Evolutionary conservation across 2,797 vertebrate genomes (phyloP).

Genomic region (Eidolon dupreanum): DNA sequence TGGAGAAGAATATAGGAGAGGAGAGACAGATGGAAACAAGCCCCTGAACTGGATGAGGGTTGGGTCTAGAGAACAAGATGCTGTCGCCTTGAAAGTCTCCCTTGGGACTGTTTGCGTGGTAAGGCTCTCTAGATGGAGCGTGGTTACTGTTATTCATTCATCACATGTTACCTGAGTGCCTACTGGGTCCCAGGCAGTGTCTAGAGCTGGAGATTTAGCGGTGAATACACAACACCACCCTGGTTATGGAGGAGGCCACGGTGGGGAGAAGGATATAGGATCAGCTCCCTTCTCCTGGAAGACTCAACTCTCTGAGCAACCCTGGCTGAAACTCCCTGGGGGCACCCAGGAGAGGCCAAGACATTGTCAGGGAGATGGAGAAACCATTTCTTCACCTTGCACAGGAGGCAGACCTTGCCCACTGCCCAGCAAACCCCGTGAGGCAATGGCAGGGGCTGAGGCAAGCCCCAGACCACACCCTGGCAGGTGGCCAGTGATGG

Average conservation of each 20-base stretch:
- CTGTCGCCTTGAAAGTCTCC: not conserved
- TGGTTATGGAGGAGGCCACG: not conserved
- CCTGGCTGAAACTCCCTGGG: too few species aligned
- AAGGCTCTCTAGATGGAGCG: not conserved
- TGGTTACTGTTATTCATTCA: not conserved
- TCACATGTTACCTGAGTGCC: not conserved
- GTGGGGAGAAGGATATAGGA: not conserved
- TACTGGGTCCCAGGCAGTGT: not conserved
- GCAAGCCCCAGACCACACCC: not conserved
- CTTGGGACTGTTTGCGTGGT: not conserved
- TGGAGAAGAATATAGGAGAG: not conserved
- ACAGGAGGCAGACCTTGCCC: not conserved
- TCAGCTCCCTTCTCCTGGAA: not conserved
- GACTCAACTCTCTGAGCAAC: not conserved
- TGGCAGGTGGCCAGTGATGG: not conserved
- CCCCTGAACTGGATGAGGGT: not conserved
- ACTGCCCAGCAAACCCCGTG: not conserved
- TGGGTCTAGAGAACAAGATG: not conserved
- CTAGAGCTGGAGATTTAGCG: not conserved
- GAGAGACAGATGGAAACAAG: not conserved
- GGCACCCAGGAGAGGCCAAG: not conserved
- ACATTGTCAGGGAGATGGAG: not conserved
- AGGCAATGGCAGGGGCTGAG: slow-evolving; percentile 18
- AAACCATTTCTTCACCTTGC: slow-evolving; percentile 49
- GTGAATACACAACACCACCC: not conserved